Conservation (phyloP, 1,140 invertebrate genomes). For the Eueides isabella region DNA sequence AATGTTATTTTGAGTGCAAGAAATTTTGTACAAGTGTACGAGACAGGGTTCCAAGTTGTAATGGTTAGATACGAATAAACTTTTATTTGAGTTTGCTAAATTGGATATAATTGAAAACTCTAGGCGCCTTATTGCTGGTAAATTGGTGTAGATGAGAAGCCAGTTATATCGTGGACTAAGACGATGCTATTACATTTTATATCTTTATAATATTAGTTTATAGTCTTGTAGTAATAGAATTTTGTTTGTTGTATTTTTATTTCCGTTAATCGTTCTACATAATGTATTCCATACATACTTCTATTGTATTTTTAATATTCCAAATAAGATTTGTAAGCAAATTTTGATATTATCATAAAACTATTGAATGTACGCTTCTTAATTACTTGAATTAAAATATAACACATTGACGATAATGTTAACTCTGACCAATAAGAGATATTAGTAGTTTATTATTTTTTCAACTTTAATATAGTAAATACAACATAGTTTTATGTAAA, state of each 20-base stretch:
- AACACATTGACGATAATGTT: no score
- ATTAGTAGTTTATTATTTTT: no score
- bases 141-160: slow-evolving; percentile 48
- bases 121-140: slow-evolving; percentile 55
- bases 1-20: neutral
- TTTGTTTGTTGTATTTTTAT: neutral
- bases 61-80: slow-evolving; percentile 67
- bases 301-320: no score
- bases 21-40: neutral
- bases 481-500: no score
- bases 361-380: no score
- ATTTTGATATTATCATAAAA: no score
- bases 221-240: neutral
- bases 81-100: slow-evolving; percentile 80
- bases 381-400: no score
- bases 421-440: no score
- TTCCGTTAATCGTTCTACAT: neutral
- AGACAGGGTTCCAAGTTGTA: neutral
- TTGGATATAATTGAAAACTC: slow-evolving; percentile 80
- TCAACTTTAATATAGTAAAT: no score
- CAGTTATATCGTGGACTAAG: slow-evolving; percentile 38
- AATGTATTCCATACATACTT: no score
- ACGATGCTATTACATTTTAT: slow-evolving; percentile 1
- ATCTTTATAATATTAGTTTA: neutral
- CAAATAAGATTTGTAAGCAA: no score